Conservation (phyloP, 2,113 vertebrate genomes). For the Prietella phreatophila region DNA sequence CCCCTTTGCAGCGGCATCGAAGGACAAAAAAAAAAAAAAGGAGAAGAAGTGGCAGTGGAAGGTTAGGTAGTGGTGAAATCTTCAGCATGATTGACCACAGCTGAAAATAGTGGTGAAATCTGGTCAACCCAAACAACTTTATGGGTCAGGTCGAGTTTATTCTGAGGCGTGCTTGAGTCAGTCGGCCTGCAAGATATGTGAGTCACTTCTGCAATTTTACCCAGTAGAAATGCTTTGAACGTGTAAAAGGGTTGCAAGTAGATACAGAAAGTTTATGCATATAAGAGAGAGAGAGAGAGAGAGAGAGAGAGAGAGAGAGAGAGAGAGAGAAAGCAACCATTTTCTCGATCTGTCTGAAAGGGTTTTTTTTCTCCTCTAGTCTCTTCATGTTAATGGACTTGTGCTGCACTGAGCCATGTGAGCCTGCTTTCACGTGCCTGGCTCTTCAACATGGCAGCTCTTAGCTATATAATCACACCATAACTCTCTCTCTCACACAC, state of each 20-base stretch:
- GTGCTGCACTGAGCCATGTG: conserved; percentile 60
- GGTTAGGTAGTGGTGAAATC: conserved; percentile 29
- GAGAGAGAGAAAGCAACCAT: conserved; percentile 55
- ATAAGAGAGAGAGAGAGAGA: too few relatives aligned
- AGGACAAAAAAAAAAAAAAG: conserved; percentile 34
- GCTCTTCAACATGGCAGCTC: conserved; percentile 56
- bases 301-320: background rate
- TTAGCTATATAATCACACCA: conserved; percentile 69
- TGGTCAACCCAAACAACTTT: background rate
- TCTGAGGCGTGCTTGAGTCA: background rate
- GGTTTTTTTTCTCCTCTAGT: conserved; percentile 37
- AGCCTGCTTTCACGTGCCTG: conserved; percentile 61
- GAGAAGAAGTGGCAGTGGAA: conserved; percentile 24
- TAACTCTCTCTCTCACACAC: conserved; percentile 62
- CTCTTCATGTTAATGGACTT: conserved; percentile 51
- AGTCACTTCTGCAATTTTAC: background rate
- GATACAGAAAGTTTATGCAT: background rate
- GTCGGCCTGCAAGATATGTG: background rate
- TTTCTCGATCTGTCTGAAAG: conserved; percentile 67
- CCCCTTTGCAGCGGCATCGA: conserved; percentile 21
- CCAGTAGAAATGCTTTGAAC: background rate
- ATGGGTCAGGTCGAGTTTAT: background rate
- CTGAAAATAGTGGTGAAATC: background rate
- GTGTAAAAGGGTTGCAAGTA: background rate
- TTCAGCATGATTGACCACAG: conserved; percentile 29